phyloP scores from a whole-genome alignment of 2,113 vertebrate species.

The Anolis carolinensis region DNA sequence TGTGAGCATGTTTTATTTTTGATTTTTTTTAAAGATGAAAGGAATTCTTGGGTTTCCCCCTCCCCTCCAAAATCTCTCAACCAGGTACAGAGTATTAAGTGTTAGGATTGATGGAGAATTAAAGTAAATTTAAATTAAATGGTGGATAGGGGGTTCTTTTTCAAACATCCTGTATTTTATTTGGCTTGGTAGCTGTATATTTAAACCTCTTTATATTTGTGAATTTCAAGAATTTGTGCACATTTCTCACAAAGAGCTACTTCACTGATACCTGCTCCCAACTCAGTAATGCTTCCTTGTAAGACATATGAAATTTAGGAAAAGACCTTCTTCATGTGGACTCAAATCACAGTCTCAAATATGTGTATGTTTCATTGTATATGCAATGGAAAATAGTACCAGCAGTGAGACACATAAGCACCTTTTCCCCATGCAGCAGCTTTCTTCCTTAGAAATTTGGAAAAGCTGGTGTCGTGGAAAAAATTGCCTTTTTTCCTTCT shows the following conservation, averaged over 20 bases:
- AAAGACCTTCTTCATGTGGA: no score
- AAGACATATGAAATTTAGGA: background rate
- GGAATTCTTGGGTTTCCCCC: background rate
- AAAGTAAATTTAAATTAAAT: no score
- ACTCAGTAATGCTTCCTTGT: background rate
- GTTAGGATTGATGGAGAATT: constrained; percentile 44
- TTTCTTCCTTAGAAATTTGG: background rate
- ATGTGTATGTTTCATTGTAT: no score
- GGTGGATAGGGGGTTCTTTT: no score
- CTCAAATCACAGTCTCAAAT: background rate
- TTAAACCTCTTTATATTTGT: constrained; percentile 46
- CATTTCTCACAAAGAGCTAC: background rate
- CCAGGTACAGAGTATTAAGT: constrained; percentile 33
- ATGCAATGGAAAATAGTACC: no score
- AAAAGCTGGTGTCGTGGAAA: background rate
- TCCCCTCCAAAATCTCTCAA: background rate
- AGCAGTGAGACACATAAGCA: no score
- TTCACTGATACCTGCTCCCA: background rate
- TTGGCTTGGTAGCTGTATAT: constrained; percentile 60
- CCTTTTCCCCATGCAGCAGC: background rate
- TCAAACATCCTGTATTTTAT: no score
- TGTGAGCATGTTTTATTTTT: background rate
- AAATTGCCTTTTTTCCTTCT: background rate
- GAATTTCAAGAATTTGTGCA: constrained; percentile 24
- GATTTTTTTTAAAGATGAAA: background rate